Percentiles rank a stretch among this genome's conserved stretches.
These are phyloP conservation scores for Clamator glandarius DNA, from an alignment of 2,797 vertebrate genomes.

Conservation along the genomic window DNA sequence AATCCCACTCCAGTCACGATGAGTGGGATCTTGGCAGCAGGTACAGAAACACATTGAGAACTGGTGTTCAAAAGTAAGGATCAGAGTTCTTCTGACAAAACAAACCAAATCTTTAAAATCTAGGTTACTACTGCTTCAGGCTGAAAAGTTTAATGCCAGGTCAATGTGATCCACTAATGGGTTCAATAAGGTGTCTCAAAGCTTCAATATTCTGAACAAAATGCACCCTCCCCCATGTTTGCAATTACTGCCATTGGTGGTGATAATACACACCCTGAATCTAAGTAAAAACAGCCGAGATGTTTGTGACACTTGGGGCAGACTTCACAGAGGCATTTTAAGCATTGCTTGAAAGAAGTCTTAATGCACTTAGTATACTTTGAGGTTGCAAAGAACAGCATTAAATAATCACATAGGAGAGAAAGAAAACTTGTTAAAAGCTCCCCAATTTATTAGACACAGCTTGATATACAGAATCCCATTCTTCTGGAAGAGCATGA, in stretches of 20 bases:
- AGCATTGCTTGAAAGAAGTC: conserved; percentile 19
- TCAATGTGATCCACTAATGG: conserved; percentile 19
- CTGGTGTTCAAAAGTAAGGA: neutral
- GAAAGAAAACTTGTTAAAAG: conserved; percentile 57
- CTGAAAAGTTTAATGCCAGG: conserved; percentile 31
- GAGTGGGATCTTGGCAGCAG: neutral
- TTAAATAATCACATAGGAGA: conserved; percentile 46
- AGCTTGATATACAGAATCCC: conserved; percentile 23
- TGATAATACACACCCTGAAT: conserved; percentile 51
- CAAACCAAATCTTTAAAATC: neutral
- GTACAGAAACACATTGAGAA: neutral
- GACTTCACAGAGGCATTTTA: conserved; percentile 43
- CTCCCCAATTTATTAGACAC: conserved; percentile 39
- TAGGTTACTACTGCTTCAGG: neutral
- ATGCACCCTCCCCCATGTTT: neutral
- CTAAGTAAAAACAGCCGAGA: conserved; percentile 31
- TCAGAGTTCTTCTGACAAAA: neutral
- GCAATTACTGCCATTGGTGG: conserved; percentile 21
- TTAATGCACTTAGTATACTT: conserved; percentile 37
- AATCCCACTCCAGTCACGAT: neutral
- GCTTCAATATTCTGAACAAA: conserved; percentile 33
- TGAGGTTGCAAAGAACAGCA: conserved; percentile 38
- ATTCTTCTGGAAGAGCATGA: conserved; percentile 24
- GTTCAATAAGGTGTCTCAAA: conserved; percentile 26
- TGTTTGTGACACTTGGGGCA: conserved; percentile 47